A percentile compares a stretch with the other conserved stretches of the same genome.
phyloP scores from a whole-genome alignment of 2,113 vertebrate genomes.

The Elanus axillaris region DNA sequence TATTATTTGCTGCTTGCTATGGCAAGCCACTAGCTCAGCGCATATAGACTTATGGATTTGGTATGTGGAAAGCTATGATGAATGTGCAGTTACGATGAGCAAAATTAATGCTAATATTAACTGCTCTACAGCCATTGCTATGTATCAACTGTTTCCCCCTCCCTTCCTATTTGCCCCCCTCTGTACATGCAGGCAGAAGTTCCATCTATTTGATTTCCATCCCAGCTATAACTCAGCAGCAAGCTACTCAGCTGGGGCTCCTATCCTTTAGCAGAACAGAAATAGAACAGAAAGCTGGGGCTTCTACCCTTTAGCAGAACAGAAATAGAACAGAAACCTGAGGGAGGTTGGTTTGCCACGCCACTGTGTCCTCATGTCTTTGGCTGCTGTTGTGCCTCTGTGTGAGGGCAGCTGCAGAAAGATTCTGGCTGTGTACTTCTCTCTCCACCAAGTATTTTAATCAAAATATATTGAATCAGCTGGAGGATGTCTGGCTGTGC shows the following conservation, averaged over 20 bases:
- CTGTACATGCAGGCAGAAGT: not conserved
- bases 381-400: not conserved
- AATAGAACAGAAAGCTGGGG: not conserved
- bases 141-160: not conserved
- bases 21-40: slow-evolving; percentile 33
- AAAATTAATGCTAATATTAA: slow-evolving; percentile 21
- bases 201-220: not conserved
- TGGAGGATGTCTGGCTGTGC: not conserved
- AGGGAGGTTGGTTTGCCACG: not conserved
- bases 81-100: not conserved
- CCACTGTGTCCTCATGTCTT: not conserved
- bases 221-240: not conserved
- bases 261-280: not conserved
- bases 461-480: not conserved
- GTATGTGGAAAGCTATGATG: not conserved
- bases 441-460: not conserved
- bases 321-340: not conserved
- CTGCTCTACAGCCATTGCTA: not conserved
- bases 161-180: not conserved
- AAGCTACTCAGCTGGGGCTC: not conserved
- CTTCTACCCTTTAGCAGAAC: not conserved
- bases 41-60: not conserved
- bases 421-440: not conserved
- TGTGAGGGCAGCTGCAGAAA: not conserved
- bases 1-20: slow-evolving; percentile 22